Percentiles rank a stretch among this genome's conserved stretches.
Evolutionary conservation across 2,888 invertebrate genomes (phyloP).

Genomic region (Catocala sponsa): DNA sequence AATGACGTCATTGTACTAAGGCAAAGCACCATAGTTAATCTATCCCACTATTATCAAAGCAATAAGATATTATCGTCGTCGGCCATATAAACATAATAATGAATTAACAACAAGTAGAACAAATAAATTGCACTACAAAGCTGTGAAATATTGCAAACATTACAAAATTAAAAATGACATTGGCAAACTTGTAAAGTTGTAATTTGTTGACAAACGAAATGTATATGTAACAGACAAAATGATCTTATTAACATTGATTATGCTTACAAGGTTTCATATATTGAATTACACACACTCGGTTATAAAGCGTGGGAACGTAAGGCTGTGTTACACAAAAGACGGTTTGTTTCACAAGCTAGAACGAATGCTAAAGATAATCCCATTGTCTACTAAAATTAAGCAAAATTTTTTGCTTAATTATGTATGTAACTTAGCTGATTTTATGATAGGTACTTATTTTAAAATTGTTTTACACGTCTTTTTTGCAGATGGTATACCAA

Average conservation of each 20-base stretch:
- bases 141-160: background rate
- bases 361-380: too few relatives aligned
- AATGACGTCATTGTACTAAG: too few relatives aligned
- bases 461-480: too few relatives aligned
- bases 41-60: too few relatives aligned
- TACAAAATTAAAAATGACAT: background rate
- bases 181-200: slow-evolving; percentile 8
- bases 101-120: too few relatives aligned
- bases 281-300: slow-evolving; percentile 39
- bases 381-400: slow-evolving; percentile 1
- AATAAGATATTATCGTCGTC: too few relatives aligned
- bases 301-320: slow-evolving; percentile 44
- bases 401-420: slow-evolving; percentile 1
- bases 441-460: too few relatives aligned
- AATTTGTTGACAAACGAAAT: slow-evolving; percentile 34
- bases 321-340: slow-evolving; percentile 20
- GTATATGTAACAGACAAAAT: slow-evolving; percentile 26
- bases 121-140: background rate
- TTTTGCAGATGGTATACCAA: too few relatives aligned
- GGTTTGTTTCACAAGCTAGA: slow-evolving; percentile 13
- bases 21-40: too few relatives aligned
- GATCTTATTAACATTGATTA: slow-evolving; percentile 44
- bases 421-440: background rate
- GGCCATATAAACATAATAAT: too few relatives aligned
- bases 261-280: slow-evolving; percentile 47